A percentile compares a stretch with the other conserved stretches of the same genome.
Evolutionary conservation across 2,888 invertebrate genomes (phyloP).

Genomic region (Leucoma salicis): DNA sequence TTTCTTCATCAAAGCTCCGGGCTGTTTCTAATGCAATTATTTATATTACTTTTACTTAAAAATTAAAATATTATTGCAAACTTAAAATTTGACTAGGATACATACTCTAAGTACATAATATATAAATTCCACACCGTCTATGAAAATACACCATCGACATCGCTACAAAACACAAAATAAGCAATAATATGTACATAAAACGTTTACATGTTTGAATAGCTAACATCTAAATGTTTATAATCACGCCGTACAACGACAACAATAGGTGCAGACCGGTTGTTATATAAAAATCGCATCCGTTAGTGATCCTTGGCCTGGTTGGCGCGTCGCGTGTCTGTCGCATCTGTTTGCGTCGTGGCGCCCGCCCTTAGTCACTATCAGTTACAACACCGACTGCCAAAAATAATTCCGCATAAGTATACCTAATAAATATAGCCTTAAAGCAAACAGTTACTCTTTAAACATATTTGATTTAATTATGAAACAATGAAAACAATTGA

Average conservation of each 20-base stretch:
- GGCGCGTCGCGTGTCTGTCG: constrained; percentile 58
- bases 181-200: constrained; percentile 7
- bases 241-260: constrained; percentile 30
- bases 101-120: too few relatives aligned
- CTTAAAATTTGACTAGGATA: too few relatives aligned
- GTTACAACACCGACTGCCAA: constrained; percentile 43
- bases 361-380: constrained; percentile 32
- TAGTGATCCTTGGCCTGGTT: constrained; percentile 69
- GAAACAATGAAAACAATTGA: constrained; percentile 12
- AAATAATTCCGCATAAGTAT: constrained; percentile 38
- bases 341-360: constrained; percentile 47
- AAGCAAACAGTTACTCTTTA: constrained; percentile 22
- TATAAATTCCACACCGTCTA: too few relatives aligned
- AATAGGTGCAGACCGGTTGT: constrained; percentile 37
- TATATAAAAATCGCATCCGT: constrained; percentile 59
- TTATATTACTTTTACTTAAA: too few relatives aligned
- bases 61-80: too few relatives aligned
- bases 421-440: constrained; percentile 35
- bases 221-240: constrained; percentile 20
- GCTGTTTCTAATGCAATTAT: too few relatives aligned
- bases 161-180: too few relatives aligned
- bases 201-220: constrained; percentile 1
- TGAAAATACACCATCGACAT: too few relatives aligned
- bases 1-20: too few relatives aligned
- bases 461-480: constrained; percentile 22